Evolutionary conservation across 2,888 invertebrate genomes (phyloP).

Genomic region (Rugalucina vietnamica): DNA sequence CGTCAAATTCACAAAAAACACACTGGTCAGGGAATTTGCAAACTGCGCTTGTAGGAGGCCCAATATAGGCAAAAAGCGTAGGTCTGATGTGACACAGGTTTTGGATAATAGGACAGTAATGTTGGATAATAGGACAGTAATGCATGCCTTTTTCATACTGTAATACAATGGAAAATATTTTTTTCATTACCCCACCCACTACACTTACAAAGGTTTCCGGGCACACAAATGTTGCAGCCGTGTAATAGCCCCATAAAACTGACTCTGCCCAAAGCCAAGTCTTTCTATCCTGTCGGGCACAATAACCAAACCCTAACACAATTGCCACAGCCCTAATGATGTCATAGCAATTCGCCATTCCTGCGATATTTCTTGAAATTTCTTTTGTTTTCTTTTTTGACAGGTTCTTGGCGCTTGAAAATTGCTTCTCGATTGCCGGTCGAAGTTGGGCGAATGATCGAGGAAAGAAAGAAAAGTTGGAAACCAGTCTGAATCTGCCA

Average conservation of each 20-base stretch:
- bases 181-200: background rate
- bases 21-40: no score
- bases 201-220: conserved; percentile 47
- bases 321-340: conserved; percentile 56
- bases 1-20: no score
- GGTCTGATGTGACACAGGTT: no score
- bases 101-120: no score
- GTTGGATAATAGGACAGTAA: no score
- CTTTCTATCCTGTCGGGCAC: conserved; percentile 56
- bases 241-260: conserved; percentile 57
- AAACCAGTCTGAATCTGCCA: conserved; percentile 42
- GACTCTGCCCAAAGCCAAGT: conserved; percentile 62
- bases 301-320: conserved; percentile 56
- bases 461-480: background rate
- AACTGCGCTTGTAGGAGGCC: no score
- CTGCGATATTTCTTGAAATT: background rate
- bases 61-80: no score
- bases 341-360: conserved; percentile 58
- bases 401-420: conserved; percentile 1
- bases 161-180: no score
- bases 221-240: conserved; percentile 56
- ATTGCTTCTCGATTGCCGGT: background rate
- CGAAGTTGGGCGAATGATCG: background rate
- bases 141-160: no score
- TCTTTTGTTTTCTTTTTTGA: conserved; percentile 15